These are phyloP conservation scores for Cydia fagiglandana DNA, from an alignment of 1,140 invertebrate species.

Conservation along the genomic window DNA sequence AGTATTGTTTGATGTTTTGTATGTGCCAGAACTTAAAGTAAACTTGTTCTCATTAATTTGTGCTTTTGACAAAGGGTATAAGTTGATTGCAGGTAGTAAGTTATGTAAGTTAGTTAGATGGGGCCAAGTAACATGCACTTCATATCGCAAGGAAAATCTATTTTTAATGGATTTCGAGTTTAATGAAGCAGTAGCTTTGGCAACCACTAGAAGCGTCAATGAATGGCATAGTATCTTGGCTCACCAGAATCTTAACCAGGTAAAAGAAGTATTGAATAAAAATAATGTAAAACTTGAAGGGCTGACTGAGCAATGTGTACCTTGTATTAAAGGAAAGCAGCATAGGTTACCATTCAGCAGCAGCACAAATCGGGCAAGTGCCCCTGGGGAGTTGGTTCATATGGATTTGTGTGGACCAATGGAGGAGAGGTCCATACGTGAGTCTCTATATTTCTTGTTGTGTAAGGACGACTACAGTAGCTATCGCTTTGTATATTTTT, in stretches of 20 bases:
- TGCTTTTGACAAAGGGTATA: too few species aligned
- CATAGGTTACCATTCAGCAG: slow-evolving; percentile 47
- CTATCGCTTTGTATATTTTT: slow-evolving; percentile 45
- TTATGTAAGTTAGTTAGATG: too few species aligned
- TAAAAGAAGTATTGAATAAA: slow-evolving; percentile 42
- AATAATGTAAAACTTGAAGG: slow-evolving; percentile 35
- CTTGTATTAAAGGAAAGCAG: slow-evolving; percentile 57
- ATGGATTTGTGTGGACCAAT: slow-evolving; percentile 47
- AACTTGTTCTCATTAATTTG: too few species aligned
- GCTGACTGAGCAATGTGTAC: slow-evolving; percentile 46
- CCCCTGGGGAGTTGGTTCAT: slow-evolving; percentile 36
- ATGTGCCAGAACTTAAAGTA: too few species aligned
- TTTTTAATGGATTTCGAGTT: too few species aligned
- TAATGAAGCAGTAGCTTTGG: too few species aligned
- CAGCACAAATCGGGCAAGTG: slow-evolving; percentile 12
- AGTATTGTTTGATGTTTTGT: too few species aligned
- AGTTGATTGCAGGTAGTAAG: too few species aligned
- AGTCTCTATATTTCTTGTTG: slow-evolving; percentile 41
- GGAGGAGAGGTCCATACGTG: slow-evolving; percentile 42
- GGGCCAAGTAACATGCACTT: too few species aligned
- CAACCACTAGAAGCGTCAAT: neutral
- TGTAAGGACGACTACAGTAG: slow-evolving; percentile 49
- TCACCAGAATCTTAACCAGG: slow-evolving; percentile 53
- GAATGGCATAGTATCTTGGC: slow-evolving; percentile 53
- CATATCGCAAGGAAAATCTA: too few species aligned